phyloP scores from a whole-genome alignment of 2,888 invertebrate genomes.

The Epinotia brunnichana region DNA sequence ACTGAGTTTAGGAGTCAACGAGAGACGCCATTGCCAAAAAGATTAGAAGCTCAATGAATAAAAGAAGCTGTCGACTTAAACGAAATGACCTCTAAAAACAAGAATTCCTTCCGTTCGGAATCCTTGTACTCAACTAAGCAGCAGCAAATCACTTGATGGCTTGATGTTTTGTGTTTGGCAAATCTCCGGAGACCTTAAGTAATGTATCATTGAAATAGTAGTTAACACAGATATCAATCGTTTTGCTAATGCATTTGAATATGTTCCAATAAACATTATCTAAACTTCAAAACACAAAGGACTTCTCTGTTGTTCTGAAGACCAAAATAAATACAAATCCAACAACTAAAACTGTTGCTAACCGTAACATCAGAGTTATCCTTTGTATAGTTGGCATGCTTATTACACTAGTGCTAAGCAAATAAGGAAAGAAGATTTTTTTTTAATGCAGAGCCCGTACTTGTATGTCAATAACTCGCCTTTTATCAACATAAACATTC shows the following conservation, averaged over 20 bases:
- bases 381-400: neutral
- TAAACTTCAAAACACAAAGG: neutral
- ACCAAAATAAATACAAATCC: neutral
- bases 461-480: neutral
- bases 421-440: neutral
- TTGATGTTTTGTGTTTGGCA: neutral
- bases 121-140: slow-evolving; percentile 2
- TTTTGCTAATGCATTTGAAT: neutral
- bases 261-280: neutral
- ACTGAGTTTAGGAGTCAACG: slow-evolving; percentile 22
- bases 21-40: slow-evolving; percentile 41
- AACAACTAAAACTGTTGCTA: neutral
- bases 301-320: neutral
- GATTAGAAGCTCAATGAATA: slow-evolving; percentile 38
- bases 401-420: slow-evolving; percentile 6
- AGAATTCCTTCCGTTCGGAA: slow-evolving; percentile 24
- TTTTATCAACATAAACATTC: neutral
- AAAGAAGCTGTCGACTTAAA: slow-evolving; percentile 28
- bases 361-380: neutral
- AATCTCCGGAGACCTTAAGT: neutral
- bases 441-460: neutral
- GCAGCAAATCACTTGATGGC: neutral
- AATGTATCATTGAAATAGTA: neutral
- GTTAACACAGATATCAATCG: neutral
- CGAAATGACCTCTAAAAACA: slow-evolving; percentile 24